Evolutionary conservation across 2,113 vertebrate genomes (phyloP).

Genomic region (Hystrix cristata): DNA sequence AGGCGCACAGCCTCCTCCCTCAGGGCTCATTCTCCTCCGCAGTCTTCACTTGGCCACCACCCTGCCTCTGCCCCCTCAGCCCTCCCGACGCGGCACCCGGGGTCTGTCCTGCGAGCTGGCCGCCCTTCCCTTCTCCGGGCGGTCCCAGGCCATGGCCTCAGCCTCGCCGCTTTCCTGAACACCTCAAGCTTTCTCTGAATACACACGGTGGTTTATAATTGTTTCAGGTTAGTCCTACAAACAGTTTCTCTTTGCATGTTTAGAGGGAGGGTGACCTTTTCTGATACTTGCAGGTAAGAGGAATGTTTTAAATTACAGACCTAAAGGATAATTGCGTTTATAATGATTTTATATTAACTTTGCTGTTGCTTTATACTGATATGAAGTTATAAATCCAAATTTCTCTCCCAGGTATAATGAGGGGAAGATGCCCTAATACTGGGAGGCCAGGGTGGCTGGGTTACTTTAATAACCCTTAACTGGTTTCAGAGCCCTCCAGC

Average conservation of each 20-base stretch:
- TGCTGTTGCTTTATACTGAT: neutral
- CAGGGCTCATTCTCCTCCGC: neutral
- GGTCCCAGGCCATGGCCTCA: neutral
- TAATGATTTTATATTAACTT: constrained; percentile 43
- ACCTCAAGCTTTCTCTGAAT: neutral
- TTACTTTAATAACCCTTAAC: neutral
- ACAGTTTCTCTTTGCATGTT: neutral
- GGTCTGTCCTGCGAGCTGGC: neutral
- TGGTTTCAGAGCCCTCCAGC: neutral
- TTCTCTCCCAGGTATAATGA: neutral
- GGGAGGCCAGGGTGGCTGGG: no score
- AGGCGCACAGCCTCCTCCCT: neutral
- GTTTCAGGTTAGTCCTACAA: constrained; percentile 31
- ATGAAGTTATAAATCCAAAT: neutral
- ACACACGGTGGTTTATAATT: neutral
- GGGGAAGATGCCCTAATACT: neutral
- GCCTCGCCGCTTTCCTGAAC: no score
- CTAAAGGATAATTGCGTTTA: neutral
- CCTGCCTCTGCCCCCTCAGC: neutral
- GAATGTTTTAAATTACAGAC: neutral
- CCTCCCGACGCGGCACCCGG: no score
- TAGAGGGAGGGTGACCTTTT: neutral
- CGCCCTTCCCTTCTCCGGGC: accelerated
- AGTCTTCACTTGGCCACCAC: neutral
- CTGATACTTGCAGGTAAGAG: neutral